Evolutionary conservation across 2,797 vertebrate species (phyloP).

Genomic region (Sebastes cheni): DNA sequence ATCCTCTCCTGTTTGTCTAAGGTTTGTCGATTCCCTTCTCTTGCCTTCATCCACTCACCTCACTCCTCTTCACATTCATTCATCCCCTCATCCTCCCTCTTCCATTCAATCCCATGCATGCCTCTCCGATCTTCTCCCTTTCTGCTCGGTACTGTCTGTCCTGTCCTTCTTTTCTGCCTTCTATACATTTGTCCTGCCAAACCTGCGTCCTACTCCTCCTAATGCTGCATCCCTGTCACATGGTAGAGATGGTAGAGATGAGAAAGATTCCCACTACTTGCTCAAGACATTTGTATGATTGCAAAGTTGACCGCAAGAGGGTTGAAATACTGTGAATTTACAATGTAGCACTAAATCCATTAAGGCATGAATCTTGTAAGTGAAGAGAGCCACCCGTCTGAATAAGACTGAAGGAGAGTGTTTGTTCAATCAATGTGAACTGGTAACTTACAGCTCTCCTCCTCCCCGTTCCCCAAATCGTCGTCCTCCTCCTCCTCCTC

Average conservation of each 20-base stretch:
- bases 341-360: neutral
- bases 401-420: neutral
- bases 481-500: slow-evolving; percentile 83
- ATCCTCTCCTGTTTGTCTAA: neutral
- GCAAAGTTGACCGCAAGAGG: neutral
- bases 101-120: neutral
- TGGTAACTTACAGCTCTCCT: slow-evolving; percentile 70
- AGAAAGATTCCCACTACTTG: neutral
- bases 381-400: neutral
- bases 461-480: slow-evolving; percentile 80
- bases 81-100: neutral
- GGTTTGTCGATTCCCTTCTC: neutral
- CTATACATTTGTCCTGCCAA: neutral
- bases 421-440: slow-evolving; percentile 9
- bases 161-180: neutral
- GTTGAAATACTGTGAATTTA: neutral
- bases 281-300: neutral
- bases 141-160: neutral
- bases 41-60: neutral
- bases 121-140: neutral
- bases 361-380: neutral
- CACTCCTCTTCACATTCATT: neutral
- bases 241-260: neutral
- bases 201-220: neutral
- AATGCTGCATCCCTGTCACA: neutral